phyloP scores from a whole-genome alignment of 2,888 invertebrate species.

The Dryobota labecula region DNA sequence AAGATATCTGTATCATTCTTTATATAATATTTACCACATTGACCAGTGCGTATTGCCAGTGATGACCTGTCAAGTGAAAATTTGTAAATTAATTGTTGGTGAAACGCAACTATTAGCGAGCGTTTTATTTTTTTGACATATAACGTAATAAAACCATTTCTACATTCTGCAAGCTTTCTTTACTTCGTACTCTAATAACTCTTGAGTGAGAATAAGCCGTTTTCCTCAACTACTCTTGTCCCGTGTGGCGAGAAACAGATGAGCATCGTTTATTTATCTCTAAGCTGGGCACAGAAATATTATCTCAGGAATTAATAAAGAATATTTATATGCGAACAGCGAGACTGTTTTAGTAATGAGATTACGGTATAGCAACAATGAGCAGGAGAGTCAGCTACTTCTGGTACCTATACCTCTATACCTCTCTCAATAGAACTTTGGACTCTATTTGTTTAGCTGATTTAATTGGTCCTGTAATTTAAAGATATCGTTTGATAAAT shows the following conservation, averaged over 20 bases:
- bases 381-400: no score
- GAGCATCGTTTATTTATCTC: constrained; percentile 41
- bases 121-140: not conserved
- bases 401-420: no score
- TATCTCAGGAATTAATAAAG: constrained; percentile 22
- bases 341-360: constrained; percentile 1
- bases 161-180: not conserved
- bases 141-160: constrained; percentile 4
- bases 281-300: constrained; percentile 44
- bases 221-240: constrained; percentile 24
- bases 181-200: constrained; percentile 14
- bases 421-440: no score
- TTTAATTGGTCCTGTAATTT: no score
- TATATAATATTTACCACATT: no score
- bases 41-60: no score
- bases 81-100: no score
- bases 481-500: no score
- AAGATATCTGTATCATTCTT: not conserved
- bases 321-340: constrained; percentile 11
- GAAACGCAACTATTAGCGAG: not conserved
- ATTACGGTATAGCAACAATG: not conserved
- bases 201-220: constrained; percentile 35
- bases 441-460: no score
- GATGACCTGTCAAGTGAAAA: no score
- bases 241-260: constrained; percentile 47